These are phyloP conservation scores for Dryomyza anilis DNA, from an alignment of 2,888 invertebrate genomes.

Conservation along the genomic window DNA sequence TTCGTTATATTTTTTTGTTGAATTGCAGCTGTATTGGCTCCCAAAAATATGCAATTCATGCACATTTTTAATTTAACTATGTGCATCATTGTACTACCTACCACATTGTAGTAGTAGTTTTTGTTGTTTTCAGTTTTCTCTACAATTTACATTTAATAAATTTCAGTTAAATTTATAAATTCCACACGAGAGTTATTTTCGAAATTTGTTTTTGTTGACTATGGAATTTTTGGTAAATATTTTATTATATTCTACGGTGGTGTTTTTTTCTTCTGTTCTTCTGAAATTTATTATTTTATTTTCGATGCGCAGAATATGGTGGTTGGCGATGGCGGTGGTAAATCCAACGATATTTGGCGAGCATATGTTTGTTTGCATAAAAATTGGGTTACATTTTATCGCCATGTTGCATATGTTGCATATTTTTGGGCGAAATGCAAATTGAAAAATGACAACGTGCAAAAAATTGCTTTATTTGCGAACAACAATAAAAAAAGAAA, in stretches of 20 bases:
- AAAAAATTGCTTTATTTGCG: too few relatives aligned
- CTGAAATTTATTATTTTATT: too few relatives aligned
- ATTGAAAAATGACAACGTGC: neutral
- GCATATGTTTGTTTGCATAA: constrained; percentile 6
- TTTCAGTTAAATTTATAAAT: neutral
- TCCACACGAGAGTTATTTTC: neutral
- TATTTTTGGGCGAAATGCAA: constrained; percentile 7
- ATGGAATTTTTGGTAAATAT: too few relatives aligned
- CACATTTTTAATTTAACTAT: constrained; percentile 5
- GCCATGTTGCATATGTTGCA: constrained; percentile 17
- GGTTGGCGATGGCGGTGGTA: too few relatives aligned
- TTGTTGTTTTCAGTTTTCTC: neutral
- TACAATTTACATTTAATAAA: constrained; percentile 5
- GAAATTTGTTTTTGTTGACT: neutral
- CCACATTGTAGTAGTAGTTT: neutral
- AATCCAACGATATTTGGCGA: neutral
- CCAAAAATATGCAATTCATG: constrained; percentile 4
- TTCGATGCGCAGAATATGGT: too few relatives aligned
- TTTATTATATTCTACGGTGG: too few relatives aligned
- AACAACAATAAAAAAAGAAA: too few relatives aligned
- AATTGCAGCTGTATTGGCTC: neutral
- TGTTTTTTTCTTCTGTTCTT: too few relatives aligned
- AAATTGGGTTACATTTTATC: constrained; percentile 16
- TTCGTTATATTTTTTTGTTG: neutral
- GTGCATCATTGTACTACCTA: neutral